Conservation (phyloP, 2,113 vertebrate genomes). For the Dendropsophus ebraccatus region DNA sequence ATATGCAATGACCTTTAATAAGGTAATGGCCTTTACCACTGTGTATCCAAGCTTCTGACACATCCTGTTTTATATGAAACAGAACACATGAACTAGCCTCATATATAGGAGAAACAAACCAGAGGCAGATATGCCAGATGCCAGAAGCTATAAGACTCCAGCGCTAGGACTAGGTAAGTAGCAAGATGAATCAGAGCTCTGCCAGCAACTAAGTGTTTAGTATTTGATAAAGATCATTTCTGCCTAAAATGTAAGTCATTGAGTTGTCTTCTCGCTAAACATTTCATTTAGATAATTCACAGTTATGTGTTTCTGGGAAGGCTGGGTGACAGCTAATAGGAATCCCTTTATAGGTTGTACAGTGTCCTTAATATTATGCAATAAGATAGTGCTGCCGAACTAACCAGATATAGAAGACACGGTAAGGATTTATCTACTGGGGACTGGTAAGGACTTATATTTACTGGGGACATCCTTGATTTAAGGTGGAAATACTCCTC, state of each 20-base stretch:
- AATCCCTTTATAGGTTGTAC: background rate
- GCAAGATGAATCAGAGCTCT: background rate
- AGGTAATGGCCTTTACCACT: background rate
- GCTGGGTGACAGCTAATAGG: background rate
- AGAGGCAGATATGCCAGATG: slow-evolving; percentile 3
- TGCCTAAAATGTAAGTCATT: background rate
- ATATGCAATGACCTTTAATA: slow-evolving; percentile 64
- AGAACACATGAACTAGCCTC: slow-evolving; percentile 23
- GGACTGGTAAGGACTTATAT: background rate
- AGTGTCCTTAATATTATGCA: background rate
- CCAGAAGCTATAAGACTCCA: background rate
- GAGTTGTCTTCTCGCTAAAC: background rate
- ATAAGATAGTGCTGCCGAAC: background rate
- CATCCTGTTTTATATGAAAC: slow-evolving; percentile 58
- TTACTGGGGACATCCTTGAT: background rate
- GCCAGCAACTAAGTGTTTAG: background rate
- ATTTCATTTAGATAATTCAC: background rate
- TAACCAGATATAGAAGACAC: background rate
- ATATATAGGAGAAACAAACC: slow-evolving; percentile 15
- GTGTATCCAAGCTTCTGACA: slow-evolving; percentile 61
- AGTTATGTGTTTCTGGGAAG: background rate
- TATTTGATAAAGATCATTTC: background rate
- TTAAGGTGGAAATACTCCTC: slow-evolving; percentile 20
- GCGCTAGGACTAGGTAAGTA: slow-evolving; percentile 10
- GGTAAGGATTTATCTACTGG: too few species aligned